Evolutionary conservation across 2,888 invertebrate genomes (phyloP), one percentile per base, ranked within the genome.

Genomic region (Apeira syringaria): DNA sequence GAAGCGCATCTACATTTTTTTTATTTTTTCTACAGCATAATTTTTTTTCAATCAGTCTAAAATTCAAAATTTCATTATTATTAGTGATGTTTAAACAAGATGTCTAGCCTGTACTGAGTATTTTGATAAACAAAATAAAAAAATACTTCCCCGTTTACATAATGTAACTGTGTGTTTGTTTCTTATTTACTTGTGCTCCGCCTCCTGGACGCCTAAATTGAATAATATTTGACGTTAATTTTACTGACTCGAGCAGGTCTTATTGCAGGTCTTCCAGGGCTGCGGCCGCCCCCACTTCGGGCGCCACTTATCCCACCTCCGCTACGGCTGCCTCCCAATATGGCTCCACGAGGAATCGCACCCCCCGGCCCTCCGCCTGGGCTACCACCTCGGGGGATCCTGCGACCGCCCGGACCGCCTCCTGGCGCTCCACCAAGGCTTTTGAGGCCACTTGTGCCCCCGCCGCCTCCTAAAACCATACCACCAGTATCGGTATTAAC

Each of bases 401-500:
- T 81, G 43, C 74, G 94, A 0, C 92, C 94, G 0, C 90, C 93
- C n/a, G 86, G 93, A 3, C 89, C 93, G 28, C 93, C 93, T 22
- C 93, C 93, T 0, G 93, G 93, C 1, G 92, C 93, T 1, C 94
- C 94, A 4, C 94, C 94, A 4, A 91, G 92, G 7, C 79, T 92
- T 60, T 91, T 93, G 37, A 72, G 84, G 0, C 92, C 93, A 10
- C 89, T 92, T 26, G 88, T 86, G 29, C 92, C 93, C 8, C 92
- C 92, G 50, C 90, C 91, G 35, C 84, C 84, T 50, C 80, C 79
- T 25, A 76, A 74, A 33, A 56, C 56, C 5, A 48, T 65, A 48
- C 71, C 79, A 5, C 89, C 82, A 0, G 93, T 94, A 1, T 95
- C 96, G 56, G 96, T 96, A 15, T 85, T 97, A 11, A 93, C 94